phyloP scores from a whole-genome alignment of 1,140 invertebrate genomes.

The Asbolus verrucosus region DNA sequence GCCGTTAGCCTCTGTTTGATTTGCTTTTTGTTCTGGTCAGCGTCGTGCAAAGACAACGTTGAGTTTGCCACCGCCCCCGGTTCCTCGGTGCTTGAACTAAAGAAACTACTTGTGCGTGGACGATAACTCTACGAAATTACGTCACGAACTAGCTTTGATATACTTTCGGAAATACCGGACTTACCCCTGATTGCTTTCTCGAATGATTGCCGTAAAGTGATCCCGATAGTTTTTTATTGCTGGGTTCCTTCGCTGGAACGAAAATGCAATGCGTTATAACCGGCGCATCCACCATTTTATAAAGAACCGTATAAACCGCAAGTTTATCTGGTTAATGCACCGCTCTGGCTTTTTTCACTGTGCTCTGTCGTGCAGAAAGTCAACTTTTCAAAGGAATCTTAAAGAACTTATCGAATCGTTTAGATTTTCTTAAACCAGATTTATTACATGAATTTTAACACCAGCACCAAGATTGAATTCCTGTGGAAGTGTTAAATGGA shows the following conservation, averaged over 20 bases:
- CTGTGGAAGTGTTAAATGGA: no score
- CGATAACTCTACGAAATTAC: constrained; percentile 67
- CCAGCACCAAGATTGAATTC: neutral
- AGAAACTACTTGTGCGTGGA: constrained; percentile 69
- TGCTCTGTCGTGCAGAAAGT: no score
- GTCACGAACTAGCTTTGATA: neutral
- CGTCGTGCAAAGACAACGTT: constrained; percentile 58
- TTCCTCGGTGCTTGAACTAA: constrained; percentile 74
- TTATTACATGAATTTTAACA: no score
- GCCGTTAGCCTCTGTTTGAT: constrained; percentile 75
- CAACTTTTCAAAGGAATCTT: no score
- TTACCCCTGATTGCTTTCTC: constrained; percentile 62
- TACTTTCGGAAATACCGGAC: constrained; percentile 36
- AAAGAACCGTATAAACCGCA: no score
- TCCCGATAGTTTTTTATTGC: constrained; percentile 60
- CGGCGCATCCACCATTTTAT: constrained; percentile 29
- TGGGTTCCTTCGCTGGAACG: constrained; percentile 59
- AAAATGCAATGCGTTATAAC: constrained; percentile 42
- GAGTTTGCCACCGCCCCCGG: constrained; percentile 65
- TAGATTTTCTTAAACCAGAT: no score
- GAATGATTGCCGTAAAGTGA: constrained; percentile 59
- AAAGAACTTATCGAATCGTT: no score
- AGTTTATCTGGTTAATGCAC: no score
- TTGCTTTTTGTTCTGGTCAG: constrained; percentile 65
- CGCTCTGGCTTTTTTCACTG: no score